Evolutionary conservation across 1,140 invertebrate species (phyloP).

Genomic region (Aphaenogaster rudis): DNA sequence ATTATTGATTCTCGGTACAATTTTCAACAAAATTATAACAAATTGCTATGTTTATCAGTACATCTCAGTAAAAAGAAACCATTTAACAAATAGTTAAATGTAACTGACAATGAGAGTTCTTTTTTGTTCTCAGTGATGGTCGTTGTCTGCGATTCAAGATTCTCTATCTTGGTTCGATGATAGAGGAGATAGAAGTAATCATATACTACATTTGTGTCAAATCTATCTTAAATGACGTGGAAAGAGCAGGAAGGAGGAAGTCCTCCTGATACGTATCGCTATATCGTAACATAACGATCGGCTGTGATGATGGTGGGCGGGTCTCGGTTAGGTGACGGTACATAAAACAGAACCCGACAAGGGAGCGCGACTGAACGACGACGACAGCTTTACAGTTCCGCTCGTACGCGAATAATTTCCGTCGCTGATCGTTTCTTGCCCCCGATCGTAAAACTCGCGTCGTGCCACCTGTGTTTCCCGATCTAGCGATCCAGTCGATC

Average conservation of each 20-base stretch:
- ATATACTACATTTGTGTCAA: not conserved
- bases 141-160: not conserved
- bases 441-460: constrained; percentile 51
- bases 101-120: not conserved
- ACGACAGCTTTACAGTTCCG: constrained; percentile 64
- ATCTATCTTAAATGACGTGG: not conserved
- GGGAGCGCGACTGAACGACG: constrained; percentile 35
- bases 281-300: constrained; percentile 1
- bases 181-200: not conserved
- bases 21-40: not conserved
- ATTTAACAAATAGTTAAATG: not conserved
- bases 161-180: not conserved
- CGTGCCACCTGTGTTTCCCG: not conserved
- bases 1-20: not conserved
- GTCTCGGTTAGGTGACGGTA: constrained; percentile 51
- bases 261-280: not conserved
- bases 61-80: not conserved
- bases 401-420: constrained; percentile 72
- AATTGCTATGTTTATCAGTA: not conserved
- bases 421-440: constrained; percentile 61
- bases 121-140: not conserved
- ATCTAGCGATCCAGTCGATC: not conserved
- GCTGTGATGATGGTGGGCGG: not conserved
- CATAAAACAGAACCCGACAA: constrained; percentile 70
- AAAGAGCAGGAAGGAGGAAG: not conserved